Base-by-base conservation (phyloP, 1,140 invertebrate genomes). In the Calephelis virginiensis region DNA sequence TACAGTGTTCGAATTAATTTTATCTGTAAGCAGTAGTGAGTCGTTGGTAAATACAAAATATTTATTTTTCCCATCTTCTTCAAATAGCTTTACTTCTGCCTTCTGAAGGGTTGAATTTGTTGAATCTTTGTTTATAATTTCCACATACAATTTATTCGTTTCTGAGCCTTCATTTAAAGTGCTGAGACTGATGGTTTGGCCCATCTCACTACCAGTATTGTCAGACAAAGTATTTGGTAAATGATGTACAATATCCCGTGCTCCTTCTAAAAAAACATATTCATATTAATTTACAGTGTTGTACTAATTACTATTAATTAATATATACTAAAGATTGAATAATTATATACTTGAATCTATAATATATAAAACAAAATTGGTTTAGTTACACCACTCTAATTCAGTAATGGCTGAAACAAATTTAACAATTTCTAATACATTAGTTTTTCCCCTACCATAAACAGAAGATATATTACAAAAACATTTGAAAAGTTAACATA, bases 51-150 rank as follows among this genome's bases (percentile, higher is more conserved):
- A 59, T 47, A 89, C 77, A 17, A 89, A 73, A 70, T 85, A 90
- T 43, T 75, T 74, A 46, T 74, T 83, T 46, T 83, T 75, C 1
- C 77, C 81, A 75, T 80, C 73, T 63, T 84, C 82, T 28, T 84
- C 79, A 8, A 86, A 63, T 12, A 89, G 66, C 61, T 85, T 87
- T 38, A 90, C 40, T 47, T 89, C 86, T 66, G 86, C 80, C 28
- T 74, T 79, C 40, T 85, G 80, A 6, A 82, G 48, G 46, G 73
- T 74, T 53, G 77, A 69, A 60, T 85, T 83, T 8, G 71, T 64
- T 12, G 82, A 43, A 49, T 86, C 77, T 67, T 85, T 82, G 38
- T 69, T 72, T 13, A 88, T 61, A 8, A 86, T 61, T 38, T 85
- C 84, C 46, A 85, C 77, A 77, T 87, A 90, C 72, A 85, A 78